A percentile compares a stretch with the other conserved stretches of the same genome.
Conservation (phyloP, 2,888 invertebrate species). For the Drosophila austrosaltans region DNA sequence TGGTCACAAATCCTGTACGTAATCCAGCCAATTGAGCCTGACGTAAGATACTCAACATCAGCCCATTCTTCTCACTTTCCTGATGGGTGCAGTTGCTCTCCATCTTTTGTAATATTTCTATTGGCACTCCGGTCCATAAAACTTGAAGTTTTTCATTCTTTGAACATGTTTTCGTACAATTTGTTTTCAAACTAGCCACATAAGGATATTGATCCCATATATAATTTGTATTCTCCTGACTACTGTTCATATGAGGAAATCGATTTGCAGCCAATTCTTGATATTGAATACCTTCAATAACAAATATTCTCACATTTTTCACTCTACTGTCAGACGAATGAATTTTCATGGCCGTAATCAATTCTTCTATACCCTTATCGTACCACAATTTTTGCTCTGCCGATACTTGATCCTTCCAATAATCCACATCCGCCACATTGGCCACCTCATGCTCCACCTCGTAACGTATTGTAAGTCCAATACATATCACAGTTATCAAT, state of each 20-base stretch:
- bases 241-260: constrained; percentile 85
- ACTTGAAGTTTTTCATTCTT: constrained; percentile 93
- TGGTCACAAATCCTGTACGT: constrained; percentile 93
- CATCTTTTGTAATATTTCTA: background rate
- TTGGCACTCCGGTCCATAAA: constrained; percentile 89
- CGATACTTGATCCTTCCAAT: constrained; percentile 69
- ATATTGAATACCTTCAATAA: constrained; percentile 94
- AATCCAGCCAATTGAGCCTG: constrained; percentile 90
- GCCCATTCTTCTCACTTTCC: constrained; percentile 3
- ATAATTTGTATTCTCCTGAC: constrained; percentile 78
- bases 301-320: constrained; percentile 91
- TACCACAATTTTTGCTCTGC: constrained; percentile 82
- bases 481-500: constrained; percentile 70
- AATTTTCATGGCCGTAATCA: constrained; percentile 86
- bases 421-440: constrained; percentile 64
- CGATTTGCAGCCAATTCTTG: constrained; percentile 88
- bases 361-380: constrained; percentile 84
- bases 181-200: constrained; percentile 92
- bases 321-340: constrained; percentile 71
- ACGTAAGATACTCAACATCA: constrained; percentile 85
- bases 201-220: constrained; percentile 92
- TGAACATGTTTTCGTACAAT: constrained; percentile 93
- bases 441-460: constrained; percentile 75
- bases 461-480: constrained; percentile 72
- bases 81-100: constrained; percentile 87